Conservation (phyloP, 23 tunicate species). For the Ciona savignyi region DNA sequence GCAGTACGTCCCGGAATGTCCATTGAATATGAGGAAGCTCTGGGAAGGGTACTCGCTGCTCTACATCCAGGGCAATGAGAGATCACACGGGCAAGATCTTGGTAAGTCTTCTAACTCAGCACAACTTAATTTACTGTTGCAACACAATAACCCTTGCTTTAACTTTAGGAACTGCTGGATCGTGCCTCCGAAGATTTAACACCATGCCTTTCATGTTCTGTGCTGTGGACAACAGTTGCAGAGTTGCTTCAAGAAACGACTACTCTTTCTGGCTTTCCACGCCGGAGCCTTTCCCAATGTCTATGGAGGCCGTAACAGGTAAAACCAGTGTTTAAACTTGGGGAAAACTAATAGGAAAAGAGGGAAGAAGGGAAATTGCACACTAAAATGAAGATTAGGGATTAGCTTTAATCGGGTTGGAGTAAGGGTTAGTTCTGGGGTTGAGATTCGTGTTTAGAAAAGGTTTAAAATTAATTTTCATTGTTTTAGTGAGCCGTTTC, state of each 20-base stretch:
- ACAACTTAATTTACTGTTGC: too few species aligned
- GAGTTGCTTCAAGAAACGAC: conserved; percentile 93
- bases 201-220: conserved; percentile 93
- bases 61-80: conserved; percentile 83
- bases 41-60: conserved; percentile 97
- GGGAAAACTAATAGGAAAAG: too few species aligned
- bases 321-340: too few species aligned
- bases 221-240: conserved; percentile 76
- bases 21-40: conserved; percentile 45
- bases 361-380: too few species aligned
- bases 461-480: too few species aligned
- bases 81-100: conserved; percentile 89
- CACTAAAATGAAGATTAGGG: too few species aligned
- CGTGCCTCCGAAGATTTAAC: conserved; percentile 80
- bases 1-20: conserved; percentile 67
- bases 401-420: too few species aligned
- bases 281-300: conserved; percentile 84
- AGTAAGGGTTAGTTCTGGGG: too few species aligned
- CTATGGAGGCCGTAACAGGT: conserved; percentile 81
- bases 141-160: too few species aligned
- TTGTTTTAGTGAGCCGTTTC: too few species aligned
- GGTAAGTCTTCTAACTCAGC: conserved; percentile 49
- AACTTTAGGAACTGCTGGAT: conserved; percentile 71
- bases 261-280: conserved; percentile 93
- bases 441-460: too few species aligned